phyloP scores from a whole-genome alignment of 2,113 vertebrate genomes.

The Rhineura floridana region DNA sequence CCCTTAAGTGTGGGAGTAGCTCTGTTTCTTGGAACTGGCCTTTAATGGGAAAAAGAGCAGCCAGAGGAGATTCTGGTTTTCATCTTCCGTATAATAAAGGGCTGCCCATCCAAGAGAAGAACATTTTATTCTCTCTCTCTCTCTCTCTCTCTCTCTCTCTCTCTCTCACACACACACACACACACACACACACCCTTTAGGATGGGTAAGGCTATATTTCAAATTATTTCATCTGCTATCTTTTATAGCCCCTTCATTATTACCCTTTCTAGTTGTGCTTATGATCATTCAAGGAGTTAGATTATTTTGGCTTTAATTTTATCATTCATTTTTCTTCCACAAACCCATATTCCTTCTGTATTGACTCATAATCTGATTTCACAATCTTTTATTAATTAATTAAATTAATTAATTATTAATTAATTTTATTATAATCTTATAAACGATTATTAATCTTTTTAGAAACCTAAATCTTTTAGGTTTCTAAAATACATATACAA shows the following conservation, averaged over 20 bases:
- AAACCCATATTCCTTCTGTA: background rate
- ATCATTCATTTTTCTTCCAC: background rate
- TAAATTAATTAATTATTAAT: too few species aligned
- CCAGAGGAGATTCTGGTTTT: slow-evolving; percentile 64
- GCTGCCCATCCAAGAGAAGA: slow-evolving; percentile 21
- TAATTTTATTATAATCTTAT: too few species aligned
- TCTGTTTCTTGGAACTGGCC: slow-evolving; percentile 55
- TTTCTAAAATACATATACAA: background rate
- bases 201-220: slow-evolving; percentile 31
- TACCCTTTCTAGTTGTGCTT: background rate
- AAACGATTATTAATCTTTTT: too few species aligned
- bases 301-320: background rate
- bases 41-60: slow-evolving; percentile 58
- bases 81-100: slow-evolving; percentile 53
- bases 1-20: slow-evolving; percentile 42
- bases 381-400: background rate
- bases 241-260: slow-evolving; percentile 24
- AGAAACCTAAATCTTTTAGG: too few species aligned
- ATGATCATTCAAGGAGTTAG: accelerated
- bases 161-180: background rate
- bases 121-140: slow-evolving; percentile 3
- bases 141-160: too few species aligned
- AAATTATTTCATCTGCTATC: slow-evolving; percentile 26
- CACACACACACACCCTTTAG: slow-evolving; percentile 17
- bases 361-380: background rate